Percentiles rank a stretch among this genome's conserved stretches.
These are phyloP conservation scores for Serripes groenlandicus DNA, from an alignment of 2,888 invertebrate genomes.

Conservation along the genomic window DNA sequence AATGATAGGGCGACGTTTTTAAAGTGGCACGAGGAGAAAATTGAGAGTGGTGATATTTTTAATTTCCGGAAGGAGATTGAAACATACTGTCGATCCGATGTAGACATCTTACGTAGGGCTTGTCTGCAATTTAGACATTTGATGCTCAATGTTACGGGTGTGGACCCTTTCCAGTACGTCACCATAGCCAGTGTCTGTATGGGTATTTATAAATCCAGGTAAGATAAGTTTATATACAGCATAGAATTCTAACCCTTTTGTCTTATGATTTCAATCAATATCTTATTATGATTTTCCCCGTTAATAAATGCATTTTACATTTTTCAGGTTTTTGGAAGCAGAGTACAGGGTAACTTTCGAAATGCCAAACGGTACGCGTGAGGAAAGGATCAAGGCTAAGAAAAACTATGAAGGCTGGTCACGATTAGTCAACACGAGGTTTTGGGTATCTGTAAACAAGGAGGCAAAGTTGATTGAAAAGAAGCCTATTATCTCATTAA, in stretches of 20 bases:
- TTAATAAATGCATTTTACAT: too few species aligned
- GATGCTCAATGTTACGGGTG: slow-evolving; percentile 26
- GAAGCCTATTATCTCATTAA: slow-evolving; percentile 21
- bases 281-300: too few species aligned
- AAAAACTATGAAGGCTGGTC: background rate
- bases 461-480: slow-evolving; percentile 17
- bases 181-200: slow-evolving; percentile 55
- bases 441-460: background rate
- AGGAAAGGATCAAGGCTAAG: slow-evolving; percentile 19
- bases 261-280: too few species aligned
- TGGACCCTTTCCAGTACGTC: slow-evolving; percentile 43
- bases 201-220: slow-evolving; percentile 38
- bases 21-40: slow-evolving; percentile 24
- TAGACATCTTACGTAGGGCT: slow-evolving; percentile 37
- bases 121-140: slow-evolving; percentile 44
- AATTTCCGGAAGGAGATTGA: slow-evolving; percentile 42
- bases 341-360: slow-evolving; percentile 21
- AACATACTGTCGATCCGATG: slow-evolving; percentile 42
- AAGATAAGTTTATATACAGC: slow-evolving; percentile 35
- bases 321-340: slow-evolving; percentile 37
- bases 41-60: background rate
- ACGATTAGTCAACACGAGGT: background rate
- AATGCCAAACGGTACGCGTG: slow-evolving; percentile 21
- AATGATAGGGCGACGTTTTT: slow-evolving; percentile 35
- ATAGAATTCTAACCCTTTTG: too few species aligned